Evolutionary conservation across 1,140 invertebrate genomes (phyloP), one percentile per base, ranked within the genome.

Genomic region (Drosophila biarmipes): DNA sequence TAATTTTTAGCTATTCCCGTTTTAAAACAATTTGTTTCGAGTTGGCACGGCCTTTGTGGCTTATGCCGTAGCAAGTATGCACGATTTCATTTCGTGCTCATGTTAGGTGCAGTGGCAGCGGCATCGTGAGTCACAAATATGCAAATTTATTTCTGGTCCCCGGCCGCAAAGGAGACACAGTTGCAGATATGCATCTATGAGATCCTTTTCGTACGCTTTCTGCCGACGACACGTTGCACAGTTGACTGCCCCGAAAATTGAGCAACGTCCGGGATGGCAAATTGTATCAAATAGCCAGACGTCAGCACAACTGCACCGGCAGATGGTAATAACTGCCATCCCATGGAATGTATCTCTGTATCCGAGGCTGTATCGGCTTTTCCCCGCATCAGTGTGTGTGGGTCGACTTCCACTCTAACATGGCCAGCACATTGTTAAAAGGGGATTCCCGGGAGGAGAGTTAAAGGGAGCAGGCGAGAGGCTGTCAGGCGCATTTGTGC

Each of bases 1-100:
- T 73, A 77, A 86, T 81, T 74, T 87, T 85, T 78, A 81, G 81
- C 67, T 74, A 73, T 86, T 80, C 76, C 48, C 58, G 35, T 51
- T 68, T 46, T 34, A 27, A 49, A 55, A 71, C 46, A 78, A 40
- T 56, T 79, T 63, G 19, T 42, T 57, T 62, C 29, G 38, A 43
- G 24, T 58, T 38, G 34, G 10, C 15, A n/a, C 15, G 17, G 40
- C 40, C n/a, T 17, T 48, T 11, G 12, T 6, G 17, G 51, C 8
- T 10, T 11, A 29, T 27, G 6, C 21, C 8, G 14, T 7, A 14
- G 31, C 5, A 8, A 37, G 5, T 15, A 14, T 31, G 37, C 14
- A 27, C 11, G 15, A 37, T 35, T 27, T 45, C 14, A 38, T 15
- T 37, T 19, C 6, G 17, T 34, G 35, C 31, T 52, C 27, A 31